Conservation (phyloP, 2,797 vertebrate species). For the Mallotus villosus region DNA sequence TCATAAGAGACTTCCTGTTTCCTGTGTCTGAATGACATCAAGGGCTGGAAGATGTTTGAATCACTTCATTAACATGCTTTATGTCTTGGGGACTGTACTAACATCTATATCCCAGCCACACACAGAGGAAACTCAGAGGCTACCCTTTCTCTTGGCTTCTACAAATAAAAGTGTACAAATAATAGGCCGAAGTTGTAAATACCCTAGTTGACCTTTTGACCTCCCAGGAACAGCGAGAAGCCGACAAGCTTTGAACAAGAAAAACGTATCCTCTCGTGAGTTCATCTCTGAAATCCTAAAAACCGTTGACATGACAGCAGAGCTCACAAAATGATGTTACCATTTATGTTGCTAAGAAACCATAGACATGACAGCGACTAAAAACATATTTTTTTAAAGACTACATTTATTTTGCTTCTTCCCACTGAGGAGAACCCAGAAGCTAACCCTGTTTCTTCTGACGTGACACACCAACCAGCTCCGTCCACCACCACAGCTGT, state of each 20-base stretch:
- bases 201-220: constrained; percentile 20
- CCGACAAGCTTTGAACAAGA: neutral
- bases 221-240: neutral
- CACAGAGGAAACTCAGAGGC: neutral
- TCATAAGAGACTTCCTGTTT: constrained; percentile 9
- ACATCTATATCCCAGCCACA: neutral
- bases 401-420: neutral
- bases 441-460: constrained; percentile 60
- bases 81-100: neutral
- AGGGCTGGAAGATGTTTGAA: neutral
- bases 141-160: neutral
- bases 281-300: constrained; percentile 33
- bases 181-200: neutral
- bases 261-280: neutral
- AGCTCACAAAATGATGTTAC: no score
- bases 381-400: no score
- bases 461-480: constrained; percentile 39
- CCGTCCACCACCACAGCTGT: constrained; percentile 65
- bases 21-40: no score
- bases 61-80: constrained; percentile 34
- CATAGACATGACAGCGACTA: no score
- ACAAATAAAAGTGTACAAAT: neutral
- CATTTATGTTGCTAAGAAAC: constrained; percentile 24
- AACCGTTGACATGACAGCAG: constrained; percentile 45
- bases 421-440: constrained; percentile 42